A percentile compares a stretch with the other conserved stretches of the same genome.
phyloP scores from a whole-genome alignment of 1,140 invertebrate species.

The Ceratosolen fusciceps region DNA sequence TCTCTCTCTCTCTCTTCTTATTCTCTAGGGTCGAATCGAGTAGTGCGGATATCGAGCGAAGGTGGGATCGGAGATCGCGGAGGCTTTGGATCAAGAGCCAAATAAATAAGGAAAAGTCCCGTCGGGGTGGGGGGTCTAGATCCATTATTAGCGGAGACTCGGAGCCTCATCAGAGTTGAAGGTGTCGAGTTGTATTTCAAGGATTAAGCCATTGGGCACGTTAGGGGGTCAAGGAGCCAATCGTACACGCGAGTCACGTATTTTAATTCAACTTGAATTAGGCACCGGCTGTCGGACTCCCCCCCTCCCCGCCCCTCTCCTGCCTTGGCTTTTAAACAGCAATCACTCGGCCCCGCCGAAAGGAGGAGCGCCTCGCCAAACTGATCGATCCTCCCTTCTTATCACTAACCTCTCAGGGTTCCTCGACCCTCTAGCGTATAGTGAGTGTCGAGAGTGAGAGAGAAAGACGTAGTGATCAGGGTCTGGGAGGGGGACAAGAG shows the following conservation, averaged over 20 bases:
- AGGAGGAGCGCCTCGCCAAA: background rate
- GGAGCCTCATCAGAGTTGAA: background rate
- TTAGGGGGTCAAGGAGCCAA: background rate
- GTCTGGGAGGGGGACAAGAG: too few relatives aligned
- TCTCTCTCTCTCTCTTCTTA: background rate
- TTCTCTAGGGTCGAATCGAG: too few relatives aligned
- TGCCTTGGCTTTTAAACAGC: conserved; percentile 10
- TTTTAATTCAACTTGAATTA: conserved; percentile 49
- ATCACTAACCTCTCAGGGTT: conserved; percentile 4
- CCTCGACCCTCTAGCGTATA: too few relatives aligned
- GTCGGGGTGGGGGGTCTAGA: background rate
- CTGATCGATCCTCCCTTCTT: conserved; percentile 25
- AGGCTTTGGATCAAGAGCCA: background rate
- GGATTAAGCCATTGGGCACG: background rate
- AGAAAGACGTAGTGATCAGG: too few relatives aligned
- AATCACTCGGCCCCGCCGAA: conserved; percentile 16
- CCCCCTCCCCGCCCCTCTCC: too few relatives aligned
- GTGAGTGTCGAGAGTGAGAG: too few relatives aligned
- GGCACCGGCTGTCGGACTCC: background rate
- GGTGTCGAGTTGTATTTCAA: conserved; percentile 11
- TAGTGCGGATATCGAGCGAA: too few relatives aligned
- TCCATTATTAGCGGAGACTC: conserved; percentile 2
- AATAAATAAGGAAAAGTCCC: conserved; percentile 16
- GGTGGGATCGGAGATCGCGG: background rate
- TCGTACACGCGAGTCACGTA: conserved; percentile 42